Conservation (phyloP, 2,113 vertebrate genomes). For the Mustela lutreola region DNA sequence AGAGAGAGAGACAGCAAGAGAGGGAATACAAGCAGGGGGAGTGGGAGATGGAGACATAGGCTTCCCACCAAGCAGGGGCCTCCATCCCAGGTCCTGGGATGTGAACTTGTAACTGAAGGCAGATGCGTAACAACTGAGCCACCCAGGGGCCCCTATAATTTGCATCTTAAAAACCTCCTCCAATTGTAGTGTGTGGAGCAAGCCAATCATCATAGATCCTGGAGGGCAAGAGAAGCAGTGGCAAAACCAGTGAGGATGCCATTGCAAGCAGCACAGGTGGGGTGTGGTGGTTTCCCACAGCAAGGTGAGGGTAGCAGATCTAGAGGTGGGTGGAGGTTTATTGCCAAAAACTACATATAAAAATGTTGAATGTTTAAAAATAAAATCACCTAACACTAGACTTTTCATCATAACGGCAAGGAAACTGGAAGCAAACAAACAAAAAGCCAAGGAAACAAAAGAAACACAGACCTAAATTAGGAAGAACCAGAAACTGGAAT, state of each 20-base stretch:
- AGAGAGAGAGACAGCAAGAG: no score
- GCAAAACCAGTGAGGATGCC: background rate
- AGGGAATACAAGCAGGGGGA: no score
- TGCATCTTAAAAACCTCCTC: background rate
- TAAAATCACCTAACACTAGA: background rate
- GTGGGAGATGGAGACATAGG: no score
- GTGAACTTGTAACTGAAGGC: no score
- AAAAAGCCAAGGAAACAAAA: background rate
- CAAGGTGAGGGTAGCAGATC: background rate
- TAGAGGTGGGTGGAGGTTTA: background rate
- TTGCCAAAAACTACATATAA: background rate
- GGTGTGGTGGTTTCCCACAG: background rate
- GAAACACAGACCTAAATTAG: background rate
- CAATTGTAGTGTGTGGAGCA: background rate
- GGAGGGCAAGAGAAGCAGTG: background rate
- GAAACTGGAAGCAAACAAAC: background rate
- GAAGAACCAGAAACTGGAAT: background rate
- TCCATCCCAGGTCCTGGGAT: no score
- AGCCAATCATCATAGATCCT: background rate
- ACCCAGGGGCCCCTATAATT: no score
- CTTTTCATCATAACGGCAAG: background rate
- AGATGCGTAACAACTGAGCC: no score
- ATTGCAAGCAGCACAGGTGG: background rate
- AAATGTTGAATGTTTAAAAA: background rate
- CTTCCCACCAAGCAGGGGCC: no score